These are phyloP conservation scores for Salmo trutta DNA, from an alignment of 2,797 vertebrate genomes.

Conservation along the genomic window DNA sequence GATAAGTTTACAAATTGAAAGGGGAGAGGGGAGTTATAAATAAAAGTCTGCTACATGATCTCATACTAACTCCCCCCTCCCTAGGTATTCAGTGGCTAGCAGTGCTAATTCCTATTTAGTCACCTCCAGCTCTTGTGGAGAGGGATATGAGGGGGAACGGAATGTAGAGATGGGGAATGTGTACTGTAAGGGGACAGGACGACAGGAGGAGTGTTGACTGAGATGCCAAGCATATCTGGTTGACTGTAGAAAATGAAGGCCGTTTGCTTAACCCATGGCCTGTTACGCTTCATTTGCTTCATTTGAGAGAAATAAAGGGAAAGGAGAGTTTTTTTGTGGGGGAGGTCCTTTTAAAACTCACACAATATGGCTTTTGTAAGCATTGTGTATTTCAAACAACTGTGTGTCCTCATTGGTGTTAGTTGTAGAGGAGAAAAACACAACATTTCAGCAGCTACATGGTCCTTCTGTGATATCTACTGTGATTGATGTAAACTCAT, in stretches of 20 bases:
- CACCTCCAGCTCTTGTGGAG: neutral
- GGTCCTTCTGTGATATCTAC: neutral
- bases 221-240: neutral
- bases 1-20: slow-evolving; percentile 71
- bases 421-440: neutral
- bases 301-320: neutral
- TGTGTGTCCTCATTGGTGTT: neutral
- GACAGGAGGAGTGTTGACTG: neutral
- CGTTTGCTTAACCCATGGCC: slow-evolving; percentile 6
- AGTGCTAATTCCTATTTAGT: slow-evolving; percentile 44
- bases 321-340: neutral
- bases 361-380: neutral
- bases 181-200: neutral
- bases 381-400: neutral
- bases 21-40: slow-evolving; percentile 69
- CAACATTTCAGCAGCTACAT: neutral
- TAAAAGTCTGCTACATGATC: slow-evolving; percentile 57
- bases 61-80: neutral
- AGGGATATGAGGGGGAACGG: slow-evolving; percentile 9
- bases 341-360: neutral
- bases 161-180: neutral
- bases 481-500: neutral
- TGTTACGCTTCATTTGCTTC: neutral
- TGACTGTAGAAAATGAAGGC: slow-evolving; percentile 7
- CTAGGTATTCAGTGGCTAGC: slow-evolving; percentile 31